Base-by-base conservation (phyloP, 2,113 vertebrate species). In the Coracopsis vasa region DNA sequence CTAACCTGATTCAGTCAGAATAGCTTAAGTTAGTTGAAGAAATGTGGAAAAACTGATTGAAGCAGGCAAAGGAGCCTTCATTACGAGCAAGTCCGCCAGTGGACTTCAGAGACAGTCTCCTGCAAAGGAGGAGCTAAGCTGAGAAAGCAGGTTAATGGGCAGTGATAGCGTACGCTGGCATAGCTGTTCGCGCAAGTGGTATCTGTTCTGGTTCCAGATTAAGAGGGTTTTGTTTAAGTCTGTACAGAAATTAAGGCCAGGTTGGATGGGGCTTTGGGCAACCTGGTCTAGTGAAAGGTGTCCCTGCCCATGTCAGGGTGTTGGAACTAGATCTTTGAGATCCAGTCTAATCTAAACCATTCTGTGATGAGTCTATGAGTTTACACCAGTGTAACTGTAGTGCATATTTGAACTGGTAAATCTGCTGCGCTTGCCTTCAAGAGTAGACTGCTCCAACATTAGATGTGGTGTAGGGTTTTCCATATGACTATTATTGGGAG, bases 201-300 rank as follows among this genome's bases (percentile, higher is more conserved):
- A 0, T 0, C 1, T 56, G n/a, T 37, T 72, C 31, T 24, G 6
- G 9, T 53, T 80, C 25, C 44, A 11, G 8, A 45, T 41, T 6
- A 56, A 31, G 17, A 16, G 20, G 5, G 0, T 9, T 39, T 72
- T 42, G 17, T 45, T 41, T 44, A 18, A 37, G 9, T 37, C 1
- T 60, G 78, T 47, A 31, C 27, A 60, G 64, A 35, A 73, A 58
- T 24, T 58, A 58, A 58, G 33, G 33, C 33, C 9, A n/a, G 33
- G 21, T 35, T 58, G 33, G n/a, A 58, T n/a, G 23, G 33, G 14
- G 33, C 33, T 58, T 58, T 35, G 33, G 24, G 56, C 21, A 58
- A 58, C 56, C 21, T 58, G 56, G 33, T 58, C 56, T 35, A 35
- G 56, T 58, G n/a, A 14, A 35, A 16, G 13, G 33, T 58, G 33